Conservation (phyloP, 1,140 invertebrate genomes). For the Drosophila ironensis region DNA sequence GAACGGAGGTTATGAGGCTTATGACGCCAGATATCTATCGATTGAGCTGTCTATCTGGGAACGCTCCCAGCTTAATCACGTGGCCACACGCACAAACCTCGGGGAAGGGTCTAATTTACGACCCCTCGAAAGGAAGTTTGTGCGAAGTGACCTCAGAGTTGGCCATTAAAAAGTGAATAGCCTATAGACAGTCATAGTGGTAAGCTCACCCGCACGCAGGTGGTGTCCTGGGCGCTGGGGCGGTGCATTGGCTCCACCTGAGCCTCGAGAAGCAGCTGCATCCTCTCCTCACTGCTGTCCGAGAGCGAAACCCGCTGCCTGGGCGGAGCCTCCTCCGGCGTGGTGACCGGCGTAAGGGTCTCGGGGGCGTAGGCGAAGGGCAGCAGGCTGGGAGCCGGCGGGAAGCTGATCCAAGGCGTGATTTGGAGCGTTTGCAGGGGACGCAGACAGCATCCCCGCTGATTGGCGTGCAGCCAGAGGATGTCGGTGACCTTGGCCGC, state of each 20-base stretch:
- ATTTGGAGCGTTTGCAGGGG: constrained; percentile 82
- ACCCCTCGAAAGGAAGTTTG: no score
- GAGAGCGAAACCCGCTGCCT: constrained; percentile 37
- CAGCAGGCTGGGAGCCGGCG: constrained; percentile 52
- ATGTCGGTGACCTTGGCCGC: constrained; percentile 83
- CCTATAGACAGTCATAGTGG: no score
- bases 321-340: constrained; percentile 28
- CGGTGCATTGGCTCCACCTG: constrained; percentile 36
- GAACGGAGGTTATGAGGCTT: constrained; percentile 8
- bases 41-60: constrained; percentile 11
- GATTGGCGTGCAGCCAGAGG: constrained; percentile 83
- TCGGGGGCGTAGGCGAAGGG: constrained; percentile 61
- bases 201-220: constrained; percentile 54
- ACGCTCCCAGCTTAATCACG: constrained; percentile 18
- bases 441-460: constrained; percentile 83
- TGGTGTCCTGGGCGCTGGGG: constrained; percentile 5
- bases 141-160: no score
- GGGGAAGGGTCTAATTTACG: neutral
- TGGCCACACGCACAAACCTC: constrained; percentile 27
- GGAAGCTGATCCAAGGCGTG: constrained; percentile 77
- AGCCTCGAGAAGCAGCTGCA: constrained; percentile 60
- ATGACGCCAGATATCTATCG: constrained; percentile 28
- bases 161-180: no score
- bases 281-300: constrained; percentile 28
- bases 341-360: constrained; percentile 20